phyloP scores from a whole-genome alignment of 2,113 vertebrate species.

The Furnarius figulus region DNA sequence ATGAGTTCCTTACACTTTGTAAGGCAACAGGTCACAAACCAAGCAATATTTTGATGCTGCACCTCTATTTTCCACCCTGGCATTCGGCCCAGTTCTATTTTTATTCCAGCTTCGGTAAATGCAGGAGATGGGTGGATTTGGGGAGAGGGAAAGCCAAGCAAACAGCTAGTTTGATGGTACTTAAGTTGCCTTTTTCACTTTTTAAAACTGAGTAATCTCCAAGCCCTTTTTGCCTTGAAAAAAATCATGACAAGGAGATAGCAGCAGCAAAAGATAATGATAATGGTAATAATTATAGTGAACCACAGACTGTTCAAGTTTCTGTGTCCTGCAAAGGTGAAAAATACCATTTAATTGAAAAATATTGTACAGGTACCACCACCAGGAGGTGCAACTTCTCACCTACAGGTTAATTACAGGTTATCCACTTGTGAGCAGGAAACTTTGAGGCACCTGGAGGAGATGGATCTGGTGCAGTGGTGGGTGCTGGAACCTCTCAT shows the following conservation, averaged over 20 bases:
- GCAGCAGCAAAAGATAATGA: not conserved
- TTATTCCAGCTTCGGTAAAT: not conserved
- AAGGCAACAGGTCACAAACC: not conserved
- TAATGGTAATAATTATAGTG: not conserved
- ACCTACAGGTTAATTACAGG: not conserved
- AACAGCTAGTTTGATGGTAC: not conserved
- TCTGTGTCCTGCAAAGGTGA: not conserved
- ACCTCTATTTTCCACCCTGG: not conserved
- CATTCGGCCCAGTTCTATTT: not conserved
- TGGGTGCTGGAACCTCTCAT: accelerated
- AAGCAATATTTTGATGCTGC: not conserved
- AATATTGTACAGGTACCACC: not conserved
- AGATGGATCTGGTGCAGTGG: accelerated
- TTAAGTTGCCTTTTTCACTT: not conserved
- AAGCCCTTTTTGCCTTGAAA: not conserved
- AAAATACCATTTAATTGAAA: not conserved
- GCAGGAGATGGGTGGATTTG: not conserved
- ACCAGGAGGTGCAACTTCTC: not conserved
- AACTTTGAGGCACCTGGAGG: not conserved
- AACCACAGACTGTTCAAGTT: not conserved
- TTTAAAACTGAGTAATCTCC: not conserved
- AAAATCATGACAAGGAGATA: not conserved
- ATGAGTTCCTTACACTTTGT: not conserved
- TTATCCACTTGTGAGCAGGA: not conserved
- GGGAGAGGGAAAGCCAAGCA: not conserved